These are phyloP conservation scores for Catharus ustulatus DNA, from an alignment of 2,797 vertebrate genomes.

Conservation along the genomic window DNA sequence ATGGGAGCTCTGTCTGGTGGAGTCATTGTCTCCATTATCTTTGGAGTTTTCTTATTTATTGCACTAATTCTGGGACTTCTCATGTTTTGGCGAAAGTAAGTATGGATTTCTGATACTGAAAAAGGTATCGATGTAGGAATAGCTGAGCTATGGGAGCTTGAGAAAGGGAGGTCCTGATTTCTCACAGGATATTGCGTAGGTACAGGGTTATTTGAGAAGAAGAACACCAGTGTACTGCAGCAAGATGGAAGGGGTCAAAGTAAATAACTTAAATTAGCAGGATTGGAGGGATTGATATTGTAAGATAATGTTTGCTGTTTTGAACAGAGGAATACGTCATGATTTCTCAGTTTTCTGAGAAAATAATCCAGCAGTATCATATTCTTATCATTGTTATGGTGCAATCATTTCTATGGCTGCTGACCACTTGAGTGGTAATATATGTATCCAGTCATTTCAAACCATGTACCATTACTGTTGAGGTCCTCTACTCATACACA, in stretches of 20 bases:
- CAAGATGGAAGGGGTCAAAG: neutral
- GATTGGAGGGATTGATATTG: neutral
- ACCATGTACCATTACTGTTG: neutral
- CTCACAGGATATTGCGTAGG: neutral
- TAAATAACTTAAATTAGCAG: neutral
- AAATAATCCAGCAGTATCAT: neutral
- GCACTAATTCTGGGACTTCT: conserved; percentile 68
- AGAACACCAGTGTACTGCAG: neutral
- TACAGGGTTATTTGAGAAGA: neutral
- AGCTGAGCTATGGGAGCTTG: neutral
- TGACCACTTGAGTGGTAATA: neutral
- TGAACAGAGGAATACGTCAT: neutral
- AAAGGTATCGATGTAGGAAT: neutral
- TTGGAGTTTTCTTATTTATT: conserved; percentile 70
- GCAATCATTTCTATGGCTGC: neutral
- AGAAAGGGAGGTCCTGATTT: neutral
- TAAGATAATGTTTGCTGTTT: neutral
- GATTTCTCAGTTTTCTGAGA: neutral
- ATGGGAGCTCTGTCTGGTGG: conserved; percentile 69
- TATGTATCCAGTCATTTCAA: neutral
- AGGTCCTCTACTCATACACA: neutral
- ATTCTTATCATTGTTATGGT: neutral
- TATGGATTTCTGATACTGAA: neutral
- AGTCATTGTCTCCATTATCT: conserved; percentile 73
- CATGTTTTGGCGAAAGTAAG: conserved; percentile 69